Conservation (phyloP, 1,140 invertebrate species). For the Drosophila asahinai region DNA sequence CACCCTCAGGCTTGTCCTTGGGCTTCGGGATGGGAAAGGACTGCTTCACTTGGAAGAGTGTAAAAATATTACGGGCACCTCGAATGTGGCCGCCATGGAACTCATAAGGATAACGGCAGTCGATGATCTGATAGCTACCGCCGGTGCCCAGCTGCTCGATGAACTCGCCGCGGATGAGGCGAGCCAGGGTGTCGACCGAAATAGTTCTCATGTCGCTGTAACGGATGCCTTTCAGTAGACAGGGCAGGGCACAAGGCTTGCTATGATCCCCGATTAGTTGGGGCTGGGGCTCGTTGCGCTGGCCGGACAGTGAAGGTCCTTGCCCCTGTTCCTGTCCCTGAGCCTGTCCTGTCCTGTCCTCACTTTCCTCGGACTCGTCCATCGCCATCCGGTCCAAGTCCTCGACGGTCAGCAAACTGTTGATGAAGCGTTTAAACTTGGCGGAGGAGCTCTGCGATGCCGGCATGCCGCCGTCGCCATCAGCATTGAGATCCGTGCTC, state of each 20-base stretch:
- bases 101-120: slow-evolving; percentile 97
- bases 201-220: slow-evolving; percentile 95
- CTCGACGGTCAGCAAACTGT: too few species aligned
- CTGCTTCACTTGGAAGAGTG: slow-evolving; percentile 88
- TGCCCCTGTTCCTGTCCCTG: too few species aligned
- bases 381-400: too few species aligned
- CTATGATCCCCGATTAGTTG: slow-evolving; percentile 92
- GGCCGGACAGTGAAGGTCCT: too few species aligned
- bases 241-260: slow-evolving; percentile 91
- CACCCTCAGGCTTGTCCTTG: slow-evolving; percentile 54
- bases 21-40: slow-evolving; percentile 86
- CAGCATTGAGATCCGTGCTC: too few species aligned
- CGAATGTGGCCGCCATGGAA: slow-evolving; percentile 96
- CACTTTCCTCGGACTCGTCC: too few species aligned
- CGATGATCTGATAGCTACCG: slow-evolving; percentile 88
- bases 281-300: too few species aligned
- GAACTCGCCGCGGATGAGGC: slow-evolving; percentile 89
- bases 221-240: slow-evolving; percentile 87
- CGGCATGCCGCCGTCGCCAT: too few species aligned
- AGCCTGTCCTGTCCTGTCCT: too few species aligned
- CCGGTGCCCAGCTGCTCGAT: slow-evolving; percentile 86
- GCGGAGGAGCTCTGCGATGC: too few species aligned
- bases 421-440: too few species aligned
- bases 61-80: slow-evolving; percentile 93
- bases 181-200: slow-evolving; percentile 89